Evolutionary conservation across 2,888 invertebrate genomes (phyloP).

Genomic region (Therioaphis trifolii): DNA sequence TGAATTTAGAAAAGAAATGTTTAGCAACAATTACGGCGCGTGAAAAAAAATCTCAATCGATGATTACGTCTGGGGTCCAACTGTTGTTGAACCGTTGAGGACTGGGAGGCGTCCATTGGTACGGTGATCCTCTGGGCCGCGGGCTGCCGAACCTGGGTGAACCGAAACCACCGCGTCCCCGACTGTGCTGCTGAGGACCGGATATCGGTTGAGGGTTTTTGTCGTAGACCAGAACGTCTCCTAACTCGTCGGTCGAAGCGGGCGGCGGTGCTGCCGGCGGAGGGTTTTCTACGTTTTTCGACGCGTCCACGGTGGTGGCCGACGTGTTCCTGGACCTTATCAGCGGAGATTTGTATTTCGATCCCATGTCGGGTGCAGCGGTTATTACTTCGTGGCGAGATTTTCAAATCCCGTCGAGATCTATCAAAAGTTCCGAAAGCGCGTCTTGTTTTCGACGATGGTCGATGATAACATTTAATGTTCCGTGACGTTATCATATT

Average conservation of each 20-base stretch:
- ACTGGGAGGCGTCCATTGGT: conserved; percentile 37
- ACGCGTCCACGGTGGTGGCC: background rate
- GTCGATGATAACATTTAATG: too few relatives aligned
- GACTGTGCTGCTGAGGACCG: background rate
- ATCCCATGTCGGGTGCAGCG: conserved; percentile 29
- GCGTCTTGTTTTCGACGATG: too few relatives aligned
- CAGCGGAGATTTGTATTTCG: conserved; percentile 44
- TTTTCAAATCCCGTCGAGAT: too few relatives aligned
- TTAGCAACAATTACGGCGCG: background rate
- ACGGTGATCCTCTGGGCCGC: conserved; percentile 16
- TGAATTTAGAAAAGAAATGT: background rate
- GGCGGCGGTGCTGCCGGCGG: background rate
- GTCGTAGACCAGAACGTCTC: conserved; percentile 7
- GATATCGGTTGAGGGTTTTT: background rate
- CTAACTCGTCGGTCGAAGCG: background rate
- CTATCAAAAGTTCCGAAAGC: too few relatives aligned
- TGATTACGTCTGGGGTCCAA: conserved; percentile 31
- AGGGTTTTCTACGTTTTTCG: background rate
- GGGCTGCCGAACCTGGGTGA: conserved; percentile 24
- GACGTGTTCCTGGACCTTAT: conserved; percentile 29
- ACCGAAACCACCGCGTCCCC: background rate
- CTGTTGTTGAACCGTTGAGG: conserved; percentile 38
- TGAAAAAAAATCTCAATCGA: background rate
- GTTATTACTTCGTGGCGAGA: too few relatives aligned
- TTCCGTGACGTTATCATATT: too few relatives aligned